Conservation (phyloP, 2,797 vertebrate species). For the Lateolabrax maculatus region DNA sequence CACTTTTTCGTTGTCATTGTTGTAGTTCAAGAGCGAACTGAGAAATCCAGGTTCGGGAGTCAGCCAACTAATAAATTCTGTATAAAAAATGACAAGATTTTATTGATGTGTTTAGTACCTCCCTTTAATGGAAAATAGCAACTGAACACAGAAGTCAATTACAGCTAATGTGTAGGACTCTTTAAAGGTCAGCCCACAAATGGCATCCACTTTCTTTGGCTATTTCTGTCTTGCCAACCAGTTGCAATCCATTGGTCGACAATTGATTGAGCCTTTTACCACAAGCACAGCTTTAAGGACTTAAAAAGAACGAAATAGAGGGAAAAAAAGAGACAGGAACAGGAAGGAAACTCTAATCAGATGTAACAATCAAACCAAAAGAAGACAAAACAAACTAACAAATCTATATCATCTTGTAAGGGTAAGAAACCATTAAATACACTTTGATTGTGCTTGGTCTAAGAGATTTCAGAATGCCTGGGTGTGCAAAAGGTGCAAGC, state of each 20-base stretch:
- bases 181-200: conserved; percentile 28
- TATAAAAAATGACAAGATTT: background rate
- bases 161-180: background rate
- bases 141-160: conserved; percentile 8
- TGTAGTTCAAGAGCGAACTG: no score
- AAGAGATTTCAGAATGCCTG: background rate
- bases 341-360: background rate
- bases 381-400: background rate
- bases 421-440: background rate
- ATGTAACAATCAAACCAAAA: background rate
- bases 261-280: background rate
- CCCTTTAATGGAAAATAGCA: background rate
- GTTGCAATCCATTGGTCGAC: background rate
- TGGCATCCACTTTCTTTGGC: background rate
- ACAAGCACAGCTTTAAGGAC: background rate
- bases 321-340: background rate
- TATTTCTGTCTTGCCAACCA: conserved; percentile 1
- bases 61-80: no score
- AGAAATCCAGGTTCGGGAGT: no score
- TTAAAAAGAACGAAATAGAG: background rate
- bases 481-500: background rate
- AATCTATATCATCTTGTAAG: background rate
- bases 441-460: background rate
- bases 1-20: no score
- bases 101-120: background rate